Conservation (phyloP, 2,797 vertebrate species). For the Neostethus bicornis region DNA sequence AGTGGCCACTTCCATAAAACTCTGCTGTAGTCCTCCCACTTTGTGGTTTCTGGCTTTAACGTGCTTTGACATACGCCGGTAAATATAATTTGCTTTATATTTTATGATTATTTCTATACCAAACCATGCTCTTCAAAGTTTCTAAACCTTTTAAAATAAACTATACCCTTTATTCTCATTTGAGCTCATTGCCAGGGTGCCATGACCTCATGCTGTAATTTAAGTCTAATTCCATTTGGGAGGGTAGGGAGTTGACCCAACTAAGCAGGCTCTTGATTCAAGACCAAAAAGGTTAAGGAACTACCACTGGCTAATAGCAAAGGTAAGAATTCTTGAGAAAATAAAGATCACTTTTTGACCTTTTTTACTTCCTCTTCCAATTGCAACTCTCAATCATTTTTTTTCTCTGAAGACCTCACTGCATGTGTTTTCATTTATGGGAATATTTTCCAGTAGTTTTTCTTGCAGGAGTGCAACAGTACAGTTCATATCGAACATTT, state of each 20-base stretch:
- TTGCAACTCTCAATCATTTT: slow-evolving; percentile 67
- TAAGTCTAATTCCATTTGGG: slow-evolving; percentile 69
- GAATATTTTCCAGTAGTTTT: slow-evolving; percentile 37
- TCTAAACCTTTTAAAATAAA: slow-evolving; percentile 28
- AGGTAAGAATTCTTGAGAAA: slow-evolving; percentile 71
- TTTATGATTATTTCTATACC: slow-evolving; percentile 73
- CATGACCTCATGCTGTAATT: slow-evolving; percentile 76
- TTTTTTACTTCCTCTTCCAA: slow-evolving; percentile 74
- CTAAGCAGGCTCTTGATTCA: slow-evolving; percentile 58
- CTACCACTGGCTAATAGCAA: slow-evolving; percentile 70
- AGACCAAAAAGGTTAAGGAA: slow-evolving; percentile 72
- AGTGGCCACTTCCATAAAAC: slow-evolving; percentile 69
- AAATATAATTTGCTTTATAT: slow-evolving; percentile 72
- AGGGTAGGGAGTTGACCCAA: slow-evolving; percentile 27
- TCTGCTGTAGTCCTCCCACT: slow-evolving; percentile 62
- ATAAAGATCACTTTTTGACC: slow-evolving; percentile 69
- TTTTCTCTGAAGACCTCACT: slow-evolving; percentile 23
- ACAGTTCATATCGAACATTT: slow-evolving; percentile 3
- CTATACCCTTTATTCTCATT: slow-evolving; percentile 37
- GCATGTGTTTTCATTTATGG: slow-evolving; percentile 72
- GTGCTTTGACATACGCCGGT: slow-evolving; percentile 62
- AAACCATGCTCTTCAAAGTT: slow-evolving; percentile 67
- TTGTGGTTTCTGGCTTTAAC: slow-evolving; percentile 70
- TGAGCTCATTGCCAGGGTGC: slow-evolving; percentile 59
- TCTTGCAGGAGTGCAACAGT: slow-evolving; percentile 21